Conservation (phyloP, 2,113 vertebrate species). For the Scopus umbretta region DNA sequence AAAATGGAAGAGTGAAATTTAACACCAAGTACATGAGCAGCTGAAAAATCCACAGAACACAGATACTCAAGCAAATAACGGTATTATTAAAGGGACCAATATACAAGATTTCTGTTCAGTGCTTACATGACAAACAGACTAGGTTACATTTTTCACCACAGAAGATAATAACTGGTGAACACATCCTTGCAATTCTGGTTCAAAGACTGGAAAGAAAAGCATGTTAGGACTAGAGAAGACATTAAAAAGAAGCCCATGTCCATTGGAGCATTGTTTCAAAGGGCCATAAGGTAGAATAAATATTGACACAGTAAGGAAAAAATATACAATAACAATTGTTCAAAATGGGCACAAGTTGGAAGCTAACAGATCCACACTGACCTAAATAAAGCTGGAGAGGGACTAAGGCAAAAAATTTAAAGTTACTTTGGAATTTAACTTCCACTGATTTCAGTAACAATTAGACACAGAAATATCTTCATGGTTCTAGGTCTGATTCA, state of each 20-base stretch:
- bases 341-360: neutral
- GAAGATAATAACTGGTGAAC: neutral
- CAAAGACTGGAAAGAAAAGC: slow-evolving; percentile 2
- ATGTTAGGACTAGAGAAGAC: neutral
- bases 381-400: neutral
- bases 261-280: neutral
- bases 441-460: neutral
- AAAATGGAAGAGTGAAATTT: neutral
- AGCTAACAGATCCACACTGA: neutral
- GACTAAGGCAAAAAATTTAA: neutral
- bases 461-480: neutral
- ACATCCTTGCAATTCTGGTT: neutral
- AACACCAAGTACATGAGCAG: neutral
- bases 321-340: slow-evolving; percentile 30
- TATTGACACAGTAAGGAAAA: slow-evolving; percentile 35
- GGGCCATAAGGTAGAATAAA: neutral
- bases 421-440: neutral
- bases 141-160: neutral
- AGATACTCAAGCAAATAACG: neutral
- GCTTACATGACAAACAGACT: neutral
- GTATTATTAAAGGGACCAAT: neutral
- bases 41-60: neutral
- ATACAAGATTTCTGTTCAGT: neutral
- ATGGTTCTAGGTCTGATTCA: neutral
- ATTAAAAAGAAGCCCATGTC: neutral